These are phyloP conservation scores for Drosophila yooni DNA, from an alignment of 2,888 invertebrate species.

Conservation along the genomic window DNA sequence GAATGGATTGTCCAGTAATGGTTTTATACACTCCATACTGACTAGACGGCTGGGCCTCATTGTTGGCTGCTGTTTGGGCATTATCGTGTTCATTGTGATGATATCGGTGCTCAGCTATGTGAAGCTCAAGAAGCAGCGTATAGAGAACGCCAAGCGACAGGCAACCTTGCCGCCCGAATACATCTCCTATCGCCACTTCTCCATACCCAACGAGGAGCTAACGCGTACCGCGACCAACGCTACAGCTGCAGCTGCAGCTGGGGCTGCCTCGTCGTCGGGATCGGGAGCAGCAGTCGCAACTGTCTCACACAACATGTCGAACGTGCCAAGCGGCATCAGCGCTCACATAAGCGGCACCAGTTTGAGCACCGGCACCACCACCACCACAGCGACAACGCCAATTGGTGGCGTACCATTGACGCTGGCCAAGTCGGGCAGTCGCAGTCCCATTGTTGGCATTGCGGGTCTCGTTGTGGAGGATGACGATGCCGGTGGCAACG, in stretches of 20 bases:
- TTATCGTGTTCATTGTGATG: slow-evolving; percentile 93
- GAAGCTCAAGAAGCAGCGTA: slow-evolving; percentile 92
- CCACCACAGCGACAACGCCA: slow-evolving; percentile 78
- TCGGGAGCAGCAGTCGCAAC: not conserved
- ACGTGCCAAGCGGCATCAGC: slow-evolving; percentile 84
- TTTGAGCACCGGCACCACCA: slow-evolving; percentile 81
- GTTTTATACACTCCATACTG: slow-evolving; percentile 90
- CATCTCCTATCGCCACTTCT: slow-evolving; percentile 91
- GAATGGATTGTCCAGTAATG: slow-evolving; percentile 88
- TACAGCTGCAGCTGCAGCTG: slow-evolving; percentile 32
- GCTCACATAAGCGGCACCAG: slow-evolving; percentile 84
- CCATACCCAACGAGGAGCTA: slow-evolving; percentile 88
- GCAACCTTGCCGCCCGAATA: slow-evolving; percentile 91
- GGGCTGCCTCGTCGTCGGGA: slow-evolving; percentile 4
- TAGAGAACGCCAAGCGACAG: slow-evolving; percentile 89
- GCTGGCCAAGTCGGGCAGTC: slow-evolving; percentile 57
- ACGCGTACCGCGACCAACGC: slow-evolving; percentile 69
- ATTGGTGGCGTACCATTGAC: slow-evolving; percentile 62
- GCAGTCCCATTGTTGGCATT: slow-evolving; percentile 63
- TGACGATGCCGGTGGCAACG: slow-evolving; percentile 26
- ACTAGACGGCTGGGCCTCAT: slow-evolving; percentile 93
- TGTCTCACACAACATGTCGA: slow-evolving; percentile 50
- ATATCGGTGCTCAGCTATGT: slow-evolving; percentile 94
- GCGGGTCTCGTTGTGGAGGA: slow-evolving; percentile 59
- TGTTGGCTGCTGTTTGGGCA: slow-evolving; percentile 94